Percentiles rank a stretch among this genome's conserved stretches.
These are phyloP conservation scores for Tenthredo notha DNA, from an alignment of 2,888 invertebrate genomes.

Conservation along the genomic window DNA sequence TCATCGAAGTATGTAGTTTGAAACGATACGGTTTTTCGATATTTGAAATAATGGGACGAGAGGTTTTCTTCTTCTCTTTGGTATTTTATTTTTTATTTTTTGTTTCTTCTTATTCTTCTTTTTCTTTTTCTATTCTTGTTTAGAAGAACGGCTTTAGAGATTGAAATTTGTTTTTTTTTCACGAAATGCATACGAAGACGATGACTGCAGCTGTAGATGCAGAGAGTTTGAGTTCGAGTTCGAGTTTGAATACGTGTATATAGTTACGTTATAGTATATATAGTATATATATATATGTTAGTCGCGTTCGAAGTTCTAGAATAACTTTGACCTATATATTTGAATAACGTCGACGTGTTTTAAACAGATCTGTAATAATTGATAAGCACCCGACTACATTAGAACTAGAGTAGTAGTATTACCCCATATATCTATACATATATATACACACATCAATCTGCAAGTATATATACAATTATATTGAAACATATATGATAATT, in stretches of 20 bases:
- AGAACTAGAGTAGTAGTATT: too few relatives aligned
- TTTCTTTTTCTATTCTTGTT: background rate
- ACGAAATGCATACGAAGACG: background rate
- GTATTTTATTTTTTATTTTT: background rate
- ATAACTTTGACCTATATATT: slow-evolving; percentile 50
- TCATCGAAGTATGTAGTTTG: background rate
- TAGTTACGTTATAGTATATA: background rate
- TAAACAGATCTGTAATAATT: slow-evolving; percentile 10
- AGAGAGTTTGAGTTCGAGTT: background rate
- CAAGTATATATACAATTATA: background rate
- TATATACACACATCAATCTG: background rate
- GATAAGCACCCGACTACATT: slow-evolving; percentile 7
- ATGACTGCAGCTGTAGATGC: background rate
- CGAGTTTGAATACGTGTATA: background rate
- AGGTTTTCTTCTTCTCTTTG: background rate
- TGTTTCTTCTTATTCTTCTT: background rate
- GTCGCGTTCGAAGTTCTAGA: slow-evolving; percentile 25
- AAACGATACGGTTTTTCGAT: too few relatives aligned
- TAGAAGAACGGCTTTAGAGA: background rate
- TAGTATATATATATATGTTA: background rate
- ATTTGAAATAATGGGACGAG: background rate
- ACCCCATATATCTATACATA: too few relatives aligned
- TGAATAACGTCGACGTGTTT: slow-evolving; percentile 1
- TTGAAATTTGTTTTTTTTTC: background rate
- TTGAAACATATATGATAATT: slow-evolving; percentile 24